phyloP scores from a whole-genome alignment of 2,113 vertebrate genomes.

The Hyperopisus bebe region DNA sequence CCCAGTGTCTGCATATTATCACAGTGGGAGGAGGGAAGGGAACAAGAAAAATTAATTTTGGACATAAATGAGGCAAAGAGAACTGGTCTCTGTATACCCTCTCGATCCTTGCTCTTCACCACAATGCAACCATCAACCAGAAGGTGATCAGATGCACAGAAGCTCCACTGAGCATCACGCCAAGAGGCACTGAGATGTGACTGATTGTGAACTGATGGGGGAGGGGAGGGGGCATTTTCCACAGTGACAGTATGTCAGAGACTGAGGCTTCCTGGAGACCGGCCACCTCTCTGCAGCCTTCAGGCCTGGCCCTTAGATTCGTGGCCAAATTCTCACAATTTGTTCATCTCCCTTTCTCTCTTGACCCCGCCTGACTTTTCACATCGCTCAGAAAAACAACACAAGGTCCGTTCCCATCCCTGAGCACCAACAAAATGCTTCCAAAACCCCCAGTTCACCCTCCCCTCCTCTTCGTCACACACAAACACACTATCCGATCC shows the following conservation, averaged over 20 bases:
- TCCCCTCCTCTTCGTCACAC: neutral
- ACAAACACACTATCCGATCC: neutral
- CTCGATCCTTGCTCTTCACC: neutral
- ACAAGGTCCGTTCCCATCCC: neutral
- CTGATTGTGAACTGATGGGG: neutral
- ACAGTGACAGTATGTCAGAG: constrained; percentile 5
- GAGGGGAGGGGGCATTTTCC: neutral
- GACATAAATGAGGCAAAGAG: neutral
- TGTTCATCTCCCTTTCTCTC: neutral
- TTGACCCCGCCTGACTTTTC: neutral
- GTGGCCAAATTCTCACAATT: neutral
- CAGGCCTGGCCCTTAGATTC: neutral
- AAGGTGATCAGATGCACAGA: neutral
- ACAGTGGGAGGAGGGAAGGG: neutral
- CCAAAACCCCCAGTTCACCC: neutral
- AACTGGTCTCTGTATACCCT: neutral
- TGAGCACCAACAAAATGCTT: neutral
- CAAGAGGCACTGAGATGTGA: constrained; percentile 1
- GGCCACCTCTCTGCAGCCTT: neutral
- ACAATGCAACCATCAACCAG: neutral
- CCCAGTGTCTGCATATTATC: no score
- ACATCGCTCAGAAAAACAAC: neutral
- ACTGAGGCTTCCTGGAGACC: neutral
- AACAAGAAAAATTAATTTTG: neutral
- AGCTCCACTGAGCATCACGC: neutral